phyloP scores from a whole-genome alignment of 2,113 vertebrate species.

The Theristicus caerulescens region DNA sequence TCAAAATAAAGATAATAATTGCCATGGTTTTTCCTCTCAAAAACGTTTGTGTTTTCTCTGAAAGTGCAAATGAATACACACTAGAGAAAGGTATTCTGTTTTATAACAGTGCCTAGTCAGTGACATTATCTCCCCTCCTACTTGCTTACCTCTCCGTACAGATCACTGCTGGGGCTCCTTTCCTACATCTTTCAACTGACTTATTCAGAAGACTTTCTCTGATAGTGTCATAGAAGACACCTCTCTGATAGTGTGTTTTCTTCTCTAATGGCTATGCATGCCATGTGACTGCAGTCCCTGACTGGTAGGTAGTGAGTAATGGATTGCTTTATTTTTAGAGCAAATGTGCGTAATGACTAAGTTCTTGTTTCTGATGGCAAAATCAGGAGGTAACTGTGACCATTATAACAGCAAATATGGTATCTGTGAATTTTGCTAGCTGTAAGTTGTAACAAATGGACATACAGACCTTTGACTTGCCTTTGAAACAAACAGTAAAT shows the following conservation, averaged over 20 bases:
- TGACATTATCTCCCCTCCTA: neutral
- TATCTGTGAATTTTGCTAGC: neutral
- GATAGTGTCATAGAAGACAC: neutral
- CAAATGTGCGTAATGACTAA: rapidly evolving
- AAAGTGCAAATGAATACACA: neutral
- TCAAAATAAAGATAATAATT: neutral
- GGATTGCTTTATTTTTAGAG: neutral
- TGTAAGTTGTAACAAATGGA: neutral
- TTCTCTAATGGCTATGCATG: neutral
- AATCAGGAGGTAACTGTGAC: neutral
- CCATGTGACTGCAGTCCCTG: neutral
- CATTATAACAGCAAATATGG: neutral
- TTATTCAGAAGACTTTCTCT: neutral
- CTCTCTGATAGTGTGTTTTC: neutral
- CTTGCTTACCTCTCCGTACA: neutral
- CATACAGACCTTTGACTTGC: neutral
- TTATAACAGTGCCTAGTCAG: neutral
- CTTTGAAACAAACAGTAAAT: neutral
- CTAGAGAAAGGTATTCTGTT: neutral
- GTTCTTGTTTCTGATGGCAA: neutral
- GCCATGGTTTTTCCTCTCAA: neutral
- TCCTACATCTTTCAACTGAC: neutral
- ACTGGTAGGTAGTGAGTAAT: neutral
- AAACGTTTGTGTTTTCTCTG: neutral
- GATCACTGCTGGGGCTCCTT: neutral